Base-by-base conservation (phyloP, 2,888 invertebrate species). In the Parnassius smintheus region DNA sequence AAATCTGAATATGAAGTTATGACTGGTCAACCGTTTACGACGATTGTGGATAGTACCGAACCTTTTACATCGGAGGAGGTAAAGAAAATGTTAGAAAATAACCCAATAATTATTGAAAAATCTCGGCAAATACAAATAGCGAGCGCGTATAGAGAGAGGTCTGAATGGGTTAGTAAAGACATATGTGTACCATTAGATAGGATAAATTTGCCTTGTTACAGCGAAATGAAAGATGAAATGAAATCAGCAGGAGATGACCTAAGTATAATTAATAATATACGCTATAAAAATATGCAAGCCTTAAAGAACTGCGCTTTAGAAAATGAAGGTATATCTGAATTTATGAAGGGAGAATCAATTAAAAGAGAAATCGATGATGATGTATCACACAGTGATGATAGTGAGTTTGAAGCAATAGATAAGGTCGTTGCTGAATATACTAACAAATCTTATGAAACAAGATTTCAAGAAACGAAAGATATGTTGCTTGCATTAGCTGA, bases 1-100 rank as follows among this genome's bases (percentile, higher is more conserved):
- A 85, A 82, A 69, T 80, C 88, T 0, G 91, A 91, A 65, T 86
- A 85, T 66, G 91, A 91, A 69, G 86, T 91, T 7, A 88, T 91
- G 91, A 80, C 85, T 49, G 91, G 91, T 1, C 91, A 91, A 66
- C 91, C 91, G 2, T 91, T 91, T 67, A 88, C 88, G 8, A 69
- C 81, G 59, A 68, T 90, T 51, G 82, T 80, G 52, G 85, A 87
- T 56, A 72, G 76, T n/a, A 79, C 72, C 41, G 83, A 75, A 60
- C 90, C 88, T 9, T 69, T 88, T 12, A 75, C 80, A 1, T 55
- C 57, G 0, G 81, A 86, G 56, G 85, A 90, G 76, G 78, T 88
- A 63, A 86, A 80, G 65, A 73, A 80, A 58, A 73, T 82, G 70
- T 55, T 91, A 2, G 85, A 84, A 70, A 78, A 80, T 62, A 86